Evolutionary conservation across 1,140 invertebrate species (phyloP), one percentile per base, ranked within the genome.

Genomic region (Gonatopus flavifemur): DNA sequence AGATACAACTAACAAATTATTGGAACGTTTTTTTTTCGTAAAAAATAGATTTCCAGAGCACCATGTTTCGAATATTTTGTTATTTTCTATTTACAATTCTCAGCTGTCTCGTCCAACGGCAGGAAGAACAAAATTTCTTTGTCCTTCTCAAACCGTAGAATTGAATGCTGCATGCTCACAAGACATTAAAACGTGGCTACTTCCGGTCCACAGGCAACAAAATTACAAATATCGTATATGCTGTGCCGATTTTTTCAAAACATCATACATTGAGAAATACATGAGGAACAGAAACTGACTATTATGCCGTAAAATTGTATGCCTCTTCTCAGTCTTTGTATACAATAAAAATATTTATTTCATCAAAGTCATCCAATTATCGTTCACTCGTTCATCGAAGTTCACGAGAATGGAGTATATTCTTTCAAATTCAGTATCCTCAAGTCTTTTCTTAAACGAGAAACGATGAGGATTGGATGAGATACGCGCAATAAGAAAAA

Each of bases 211-310:
- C 28, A 38, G 50, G 37, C 51, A 52, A n/a, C n/a, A n/a, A 62
- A 48, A 52, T 58, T 55, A 47, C 32, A 52, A 13, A 48, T 22
- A 21, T n/a, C n/a, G n/a, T n/a, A n/a, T n/a, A 62, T 59, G 60
- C 52, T 52, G 64, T 63, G 62, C 55, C 57, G 33, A 43, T 61
- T 65, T 47, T 53, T n/a, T n/a, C n/a, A n/a, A n/a, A n/a, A n/a
- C n/a, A n/a, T n/a, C 62, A 52, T 62, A 68, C 57, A 57, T 67
- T 60, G 57, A 71, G 62, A 73, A 72, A 68, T 61, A 73, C 72
- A 69, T 70, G 65, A 76, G 74, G 72, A 76, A 76, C 74, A 75
- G 69, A 76, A 68, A 75, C 69, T 76, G 74, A 75, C 74, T 76
- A 76, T 75, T 70, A 69, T 66, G 64, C 67, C 55, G 64, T 57